Evolutionary conservation across 2,113 vertebrate genomes (phyloP), one percentile per base, ranked within the genome.

Genomic region (Lophochroa leadbeateri): DNA sequence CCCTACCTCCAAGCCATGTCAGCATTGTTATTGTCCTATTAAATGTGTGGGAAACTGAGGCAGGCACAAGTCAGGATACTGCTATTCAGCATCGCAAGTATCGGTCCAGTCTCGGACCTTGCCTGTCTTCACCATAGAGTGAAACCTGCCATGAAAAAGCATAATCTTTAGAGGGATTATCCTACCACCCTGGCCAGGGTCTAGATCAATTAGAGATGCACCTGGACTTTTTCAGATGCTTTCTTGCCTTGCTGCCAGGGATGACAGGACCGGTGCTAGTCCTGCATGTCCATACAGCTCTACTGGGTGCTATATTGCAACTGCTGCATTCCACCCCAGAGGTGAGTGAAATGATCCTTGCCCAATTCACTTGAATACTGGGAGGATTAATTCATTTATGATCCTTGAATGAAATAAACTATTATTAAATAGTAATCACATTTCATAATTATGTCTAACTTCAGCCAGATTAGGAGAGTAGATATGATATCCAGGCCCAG

Each of bases 21-120:
- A 69, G 57, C 4, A 1, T 35, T 60, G 47, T 52, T 79, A 55
- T 20, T 65, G 78, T 65, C 64, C 74, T 50, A 4, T 70, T 86
- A 88, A 93, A 90, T 46, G 71, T 90, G 70, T 82, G 87, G 79
- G 63, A 93, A 97, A 92, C 63, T 25, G 67, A 94, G 87, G 65
- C 82, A 82, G 49, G 39, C 63, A 82, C 28, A 24, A 80, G 57
- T 41, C 39, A 61, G 2, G 6, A 46, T 76, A 74, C 55, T 76
- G 58, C 85, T 79, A 20, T 25, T 90, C 96, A 92, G 94, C 91
- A 96, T 87, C 95, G 95, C 91, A 41, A 92, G 72, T 69, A 63
- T 12, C 4, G 0, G 35, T 50, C 81, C 84, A 47, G 68, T n/a
- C 90, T 84, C 0, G 0, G 25, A n/a, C 37, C 2, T 1, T 17